Evolutionary conservation across 2,797 vertebrate genomes (phyloP), one percentile per base, ranked within the genome.

Genomic region (Petrocephalus sullivani): DNA sequence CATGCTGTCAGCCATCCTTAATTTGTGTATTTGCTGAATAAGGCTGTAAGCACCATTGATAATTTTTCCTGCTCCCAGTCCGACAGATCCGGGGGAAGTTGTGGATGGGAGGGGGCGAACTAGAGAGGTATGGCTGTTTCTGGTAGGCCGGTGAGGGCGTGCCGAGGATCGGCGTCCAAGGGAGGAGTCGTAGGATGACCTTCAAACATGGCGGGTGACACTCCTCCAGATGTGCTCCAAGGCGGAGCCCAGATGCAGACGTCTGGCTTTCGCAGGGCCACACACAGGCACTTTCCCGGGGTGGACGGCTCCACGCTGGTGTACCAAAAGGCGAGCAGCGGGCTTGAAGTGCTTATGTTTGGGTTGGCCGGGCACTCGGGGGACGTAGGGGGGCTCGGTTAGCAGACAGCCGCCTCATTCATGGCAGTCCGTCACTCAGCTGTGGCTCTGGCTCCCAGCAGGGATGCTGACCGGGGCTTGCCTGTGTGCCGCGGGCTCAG

Each of bases 401-500:
- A 67, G 78, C 75, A 89, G 87, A 90, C 83, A 56, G 61, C 85
- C 87, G 56, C 57, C 71, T 71, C 57, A 87, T 88, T 87, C 85
- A 90, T 88, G 85, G 37, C 56, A 81, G 61, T 86, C 89, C 82
- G 64, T 75, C 87, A 49, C 82, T 67, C 88, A 53, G 89, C 85
- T 87, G 75, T 82, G 71, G 85, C 71, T 64, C 53, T 49, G 88
- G 82, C 54, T 90, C 89, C 71, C 86, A 60, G 58, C 88, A 87
- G 89, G 87, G 83, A 81, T 87, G 86, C 91, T 85, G 41, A 53
- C 88, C 3, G 54, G 67, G 84, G 78, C 83, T 57, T 57, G 49
- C 8, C 33, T 67, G 71, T 56, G 82, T 89, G 87, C 86, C 88
- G n/a, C 10, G 57, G 82, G 37, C 87, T 87, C 53, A 91, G 90